Percentiles rank a stretch among this genome's conserved stretches.
Evolutionary conservation across 1,140 invertebrate species (phyloP).

Genomic region (Sesamia nonagrioides): DNA sequence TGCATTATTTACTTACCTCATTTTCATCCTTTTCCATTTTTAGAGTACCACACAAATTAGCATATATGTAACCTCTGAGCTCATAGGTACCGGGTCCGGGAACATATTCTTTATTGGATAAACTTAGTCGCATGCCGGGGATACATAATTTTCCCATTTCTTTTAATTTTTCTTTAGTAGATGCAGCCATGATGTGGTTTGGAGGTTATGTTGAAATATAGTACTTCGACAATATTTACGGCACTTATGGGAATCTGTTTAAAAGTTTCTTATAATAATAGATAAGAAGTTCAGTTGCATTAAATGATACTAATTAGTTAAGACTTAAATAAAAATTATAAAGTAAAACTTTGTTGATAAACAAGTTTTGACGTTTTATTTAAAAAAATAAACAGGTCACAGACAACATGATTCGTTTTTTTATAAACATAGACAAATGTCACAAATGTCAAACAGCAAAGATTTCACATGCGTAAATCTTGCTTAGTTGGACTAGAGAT

Average conservation of each 20-base stretch:
- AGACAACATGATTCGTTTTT: neutral
- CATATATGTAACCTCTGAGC: conserved; percentile 94
- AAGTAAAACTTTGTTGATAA: conserved; percentile 5
- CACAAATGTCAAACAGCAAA: neutral
- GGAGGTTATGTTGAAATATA: conserved; percentile 56
- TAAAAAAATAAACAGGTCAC: neutral
- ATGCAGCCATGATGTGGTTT: conserved; percentile 38
- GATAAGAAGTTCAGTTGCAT: neutral
- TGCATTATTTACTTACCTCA: conserved; percentile 86
- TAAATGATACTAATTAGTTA: neutral
- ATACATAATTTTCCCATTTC: conserved; percentile 78
- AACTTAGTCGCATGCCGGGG: conserved; percentile 92
- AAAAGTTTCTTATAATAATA: neutral
- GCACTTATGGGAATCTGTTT: neutral
- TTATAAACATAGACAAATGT: neutral
- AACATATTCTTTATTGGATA: conserved; percentile 89
- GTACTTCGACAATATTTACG: neutral
- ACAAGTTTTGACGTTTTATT: neutral
- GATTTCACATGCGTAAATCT: neutral
- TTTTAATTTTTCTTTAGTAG: conserved; percentile 59
- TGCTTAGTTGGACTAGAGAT: neutral
- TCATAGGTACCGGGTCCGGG: conserved; percentile 94
- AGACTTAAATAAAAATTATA: neutral
- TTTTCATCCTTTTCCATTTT: conserved; percentile 87
- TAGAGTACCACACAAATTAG: conserved; percentile 93